Conservation (phyloP, 1,140 invertebrate species). For the Caenorhabditis elegans region WBcel235 BX284606.5:12569501-12570000, state of each 20-base stretch:
- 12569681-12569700: neutral
- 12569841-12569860: constrained; percentile 26
- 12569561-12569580: too few species aligned
- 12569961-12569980: too few species aligned
- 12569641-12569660: too few species aligned
- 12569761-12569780: constrained; percentile 7
- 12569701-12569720: neutral
- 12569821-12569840: constrained; percentile 28
- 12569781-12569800: too few species aligned
- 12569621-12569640: too few species aligned
- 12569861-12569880: constrained; percentile 13
- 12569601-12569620: too few species aligned
- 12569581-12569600: too few species aligned
- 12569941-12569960: neutral
- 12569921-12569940: neutral
- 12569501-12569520: neutral
- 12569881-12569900: neutral
- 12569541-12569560: too few species aligned
- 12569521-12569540: too few species aligned
- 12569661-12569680: neutral
- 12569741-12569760: constrained; percentile 19
- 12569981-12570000: too few species aligned
- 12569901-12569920: neutral
- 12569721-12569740: neutral
- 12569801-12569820: constrained; percentile 24